Conservation (phyloP, 2,113 vertebrate species). For the Notechis scutatus region DNA sequence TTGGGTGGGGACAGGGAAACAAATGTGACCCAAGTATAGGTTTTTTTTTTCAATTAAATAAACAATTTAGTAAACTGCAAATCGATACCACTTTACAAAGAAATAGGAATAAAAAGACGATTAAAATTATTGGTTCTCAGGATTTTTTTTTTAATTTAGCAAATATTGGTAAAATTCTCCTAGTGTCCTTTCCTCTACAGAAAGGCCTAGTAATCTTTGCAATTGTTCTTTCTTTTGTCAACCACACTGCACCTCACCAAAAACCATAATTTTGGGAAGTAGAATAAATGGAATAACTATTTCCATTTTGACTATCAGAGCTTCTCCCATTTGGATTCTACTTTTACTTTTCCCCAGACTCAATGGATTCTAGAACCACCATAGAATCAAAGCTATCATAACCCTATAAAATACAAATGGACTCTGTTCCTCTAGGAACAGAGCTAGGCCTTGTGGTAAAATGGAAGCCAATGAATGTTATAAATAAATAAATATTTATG, state of each 20-base stretch:
- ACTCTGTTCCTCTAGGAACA: background rate
- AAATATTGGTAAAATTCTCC: background rate
- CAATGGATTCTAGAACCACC: constrained; percentile 6
- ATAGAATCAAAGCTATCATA: constrained; percentile 46
- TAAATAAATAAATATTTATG: background rate
- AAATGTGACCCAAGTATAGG: background rate
- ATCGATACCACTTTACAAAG: background rate
- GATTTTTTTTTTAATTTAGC: background rate
- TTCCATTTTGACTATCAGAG: background rate
- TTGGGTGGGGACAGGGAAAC: background rate
- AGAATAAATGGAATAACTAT: background rate
- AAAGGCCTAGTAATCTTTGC: background rate
- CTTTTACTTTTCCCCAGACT: background rate
- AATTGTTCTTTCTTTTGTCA: background rate
- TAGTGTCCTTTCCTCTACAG: background rate
- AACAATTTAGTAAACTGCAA: constrained; percentile 6
- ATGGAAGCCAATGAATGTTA: background rate
- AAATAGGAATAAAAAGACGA: background rate
- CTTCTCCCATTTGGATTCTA: background rate
- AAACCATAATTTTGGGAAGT: background rate
- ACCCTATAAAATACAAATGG: background rate
- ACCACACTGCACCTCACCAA: background rate
- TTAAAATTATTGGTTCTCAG: fast-evolving
- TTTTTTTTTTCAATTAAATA: background rate
- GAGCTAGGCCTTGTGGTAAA: background rate